Evolutionary conservation across 1,140 invertebrate genomes (phyloP).

Genomic region (Penaeus chinensis): DNA sequence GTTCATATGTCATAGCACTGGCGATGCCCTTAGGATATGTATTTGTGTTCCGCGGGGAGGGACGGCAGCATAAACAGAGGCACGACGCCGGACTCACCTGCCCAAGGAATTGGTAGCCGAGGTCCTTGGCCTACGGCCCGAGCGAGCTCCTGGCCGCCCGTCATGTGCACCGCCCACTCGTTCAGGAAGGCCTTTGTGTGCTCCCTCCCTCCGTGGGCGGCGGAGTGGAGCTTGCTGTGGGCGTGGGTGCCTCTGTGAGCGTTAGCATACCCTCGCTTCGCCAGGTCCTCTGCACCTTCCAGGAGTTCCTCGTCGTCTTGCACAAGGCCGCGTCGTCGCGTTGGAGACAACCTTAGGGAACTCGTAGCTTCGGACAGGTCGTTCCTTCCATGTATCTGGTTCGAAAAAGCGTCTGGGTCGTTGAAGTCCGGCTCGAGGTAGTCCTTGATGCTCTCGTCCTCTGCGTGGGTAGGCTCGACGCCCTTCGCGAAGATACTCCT

Average conservation of each 20-base stretch:
- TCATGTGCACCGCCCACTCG: slow-evolving; percentile 48
- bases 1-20: no score
- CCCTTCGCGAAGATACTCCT: slow-evolving; percentile 20
- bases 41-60: no score
- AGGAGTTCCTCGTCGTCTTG: no score
- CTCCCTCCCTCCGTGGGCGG: slow-evolving; percentile 28
- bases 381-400: no score
- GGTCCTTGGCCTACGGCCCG: slow-evolving; percentile 36
- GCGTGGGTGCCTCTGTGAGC: not conserved
- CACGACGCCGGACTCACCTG: slow-evolving; percentile 19
- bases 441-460: not conserved
- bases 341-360: no score
- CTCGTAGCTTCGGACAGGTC: no score
- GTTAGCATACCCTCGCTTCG: no score
- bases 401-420: no score
- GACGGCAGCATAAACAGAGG: no score
- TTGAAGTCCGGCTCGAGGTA: not conserved
- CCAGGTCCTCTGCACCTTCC: no score
- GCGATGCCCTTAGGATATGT: no score
- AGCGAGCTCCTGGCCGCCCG: slow-evolving; percentile 28
- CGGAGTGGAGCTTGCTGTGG: not conserved
- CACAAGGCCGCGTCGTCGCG: no score
- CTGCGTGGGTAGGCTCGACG: slow-evolving; percentile 6
- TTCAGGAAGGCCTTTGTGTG: slow-evolving; percentile 30
- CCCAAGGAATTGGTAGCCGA: slow-evolving; percentile 42